These are phyloP conservation scores for Momotus momota DNA, from an alignment of 2,797 vertebrate species.

Conservation along the genomic window DNA sequence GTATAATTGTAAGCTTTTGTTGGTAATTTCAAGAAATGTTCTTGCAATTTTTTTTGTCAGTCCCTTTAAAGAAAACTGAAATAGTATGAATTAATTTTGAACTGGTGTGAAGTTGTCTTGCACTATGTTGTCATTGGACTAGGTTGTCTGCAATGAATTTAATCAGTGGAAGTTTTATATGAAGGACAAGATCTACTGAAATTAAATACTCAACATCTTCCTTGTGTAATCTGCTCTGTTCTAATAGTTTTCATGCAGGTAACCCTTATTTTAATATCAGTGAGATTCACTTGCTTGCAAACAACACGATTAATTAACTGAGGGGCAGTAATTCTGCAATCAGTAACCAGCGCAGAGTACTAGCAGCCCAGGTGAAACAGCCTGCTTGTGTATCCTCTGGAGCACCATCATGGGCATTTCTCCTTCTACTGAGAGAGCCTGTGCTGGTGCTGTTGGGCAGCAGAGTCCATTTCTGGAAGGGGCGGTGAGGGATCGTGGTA, in stretches of 20 bases:
- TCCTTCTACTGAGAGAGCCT: neutral
- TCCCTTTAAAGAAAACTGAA: neutral
- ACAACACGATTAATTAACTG: neutral
- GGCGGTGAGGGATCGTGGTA: accelerated
- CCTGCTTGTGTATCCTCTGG: neutral
- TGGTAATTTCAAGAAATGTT: neutral
- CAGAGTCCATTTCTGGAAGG: neutral
- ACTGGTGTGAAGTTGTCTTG: neutral
- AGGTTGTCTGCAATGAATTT: neutral
- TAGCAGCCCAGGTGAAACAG: neutral
- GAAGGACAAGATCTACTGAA: neutral
- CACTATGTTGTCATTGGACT: neutral
- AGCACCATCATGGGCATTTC: neutral
- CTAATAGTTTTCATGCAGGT: neutral
- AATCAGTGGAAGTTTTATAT: neutral
- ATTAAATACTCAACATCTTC: neutral
- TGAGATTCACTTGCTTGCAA: neutral
- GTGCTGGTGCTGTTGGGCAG: neutral
- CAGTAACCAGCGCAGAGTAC: neutral
- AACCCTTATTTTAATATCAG: neutral
- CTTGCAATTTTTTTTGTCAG: neutral
- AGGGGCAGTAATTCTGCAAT: neutral
- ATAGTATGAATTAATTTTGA: neutral
- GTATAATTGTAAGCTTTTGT: neutral
- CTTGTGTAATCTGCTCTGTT: neutral